These are phyloP conservation scores for Loriculus beryllinus DNA, from an alignment of 2,797 vertebrate genomes.

Conservation along the genomic window DNA sequence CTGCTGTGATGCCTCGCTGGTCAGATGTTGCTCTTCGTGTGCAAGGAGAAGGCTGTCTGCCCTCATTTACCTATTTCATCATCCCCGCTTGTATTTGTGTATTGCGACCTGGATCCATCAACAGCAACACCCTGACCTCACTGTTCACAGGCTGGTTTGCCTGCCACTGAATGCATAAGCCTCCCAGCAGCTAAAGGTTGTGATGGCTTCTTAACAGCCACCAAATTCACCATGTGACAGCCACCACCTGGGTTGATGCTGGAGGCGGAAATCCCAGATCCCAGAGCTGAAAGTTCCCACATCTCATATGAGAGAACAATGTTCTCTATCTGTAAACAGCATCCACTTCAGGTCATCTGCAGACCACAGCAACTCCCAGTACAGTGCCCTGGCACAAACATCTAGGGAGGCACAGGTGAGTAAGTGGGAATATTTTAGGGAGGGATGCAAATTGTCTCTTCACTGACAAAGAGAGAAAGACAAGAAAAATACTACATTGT, in stretches of 20 bases:
- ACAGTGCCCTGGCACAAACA: background rate
- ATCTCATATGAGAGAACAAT: background rate
- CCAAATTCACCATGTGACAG: background rate
- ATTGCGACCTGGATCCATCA: background rate
- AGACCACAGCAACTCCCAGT: background rate
- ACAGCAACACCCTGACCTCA: background rate
- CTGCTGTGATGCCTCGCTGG: background rate
- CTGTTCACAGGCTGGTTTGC: background rate
- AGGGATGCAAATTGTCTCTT: background rate
- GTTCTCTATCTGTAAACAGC: background rate
- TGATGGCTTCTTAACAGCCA: rapidly evolving
- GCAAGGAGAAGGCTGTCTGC: background rate
- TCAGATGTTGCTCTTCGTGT: background rate
- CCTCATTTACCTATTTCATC: rapidly evolving
- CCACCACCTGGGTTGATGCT: background rate
- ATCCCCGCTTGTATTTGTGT: rapidly evolving
- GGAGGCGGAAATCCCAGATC: background rate
- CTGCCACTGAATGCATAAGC: background rate
- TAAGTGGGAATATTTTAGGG: background rate
- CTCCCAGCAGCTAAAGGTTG: background rate
- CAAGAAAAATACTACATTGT: background rate
- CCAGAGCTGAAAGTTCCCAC: background rate
- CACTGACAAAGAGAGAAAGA: background rate
- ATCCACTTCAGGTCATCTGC: background rate
- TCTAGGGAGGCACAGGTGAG: background rate